Conservation (phyloP, 2,113 vertebrate species). For the Turnix velox region DNA sequence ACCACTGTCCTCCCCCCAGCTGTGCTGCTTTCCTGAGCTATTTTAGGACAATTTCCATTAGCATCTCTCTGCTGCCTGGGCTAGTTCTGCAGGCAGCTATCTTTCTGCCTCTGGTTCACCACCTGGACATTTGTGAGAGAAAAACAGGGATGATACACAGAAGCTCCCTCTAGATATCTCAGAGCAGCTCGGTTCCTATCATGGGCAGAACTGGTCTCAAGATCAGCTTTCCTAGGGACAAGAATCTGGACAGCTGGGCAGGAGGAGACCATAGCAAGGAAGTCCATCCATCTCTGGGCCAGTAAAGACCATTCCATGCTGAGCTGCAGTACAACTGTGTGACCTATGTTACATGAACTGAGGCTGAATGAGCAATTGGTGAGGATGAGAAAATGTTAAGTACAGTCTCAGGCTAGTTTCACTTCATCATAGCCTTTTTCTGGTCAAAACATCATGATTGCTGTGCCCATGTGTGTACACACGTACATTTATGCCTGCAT, state of each 20-base stretch:
- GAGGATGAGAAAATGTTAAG: not conserved
- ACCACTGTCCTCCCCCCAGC: not conserved
- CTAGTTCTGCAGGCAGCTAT: not conserved
- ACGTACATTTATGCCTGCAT: not conserved
- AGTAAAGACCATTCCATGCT: not conserved
- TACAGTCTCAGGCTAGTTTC: not conserved
- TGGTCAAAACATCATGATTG: not conserved
- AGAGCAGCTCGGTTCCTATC: not conserved
- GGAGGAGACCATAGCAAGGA: not conserved
- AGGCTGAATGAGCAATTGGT: not conserved
- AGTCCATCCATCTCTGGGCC: not conserved
- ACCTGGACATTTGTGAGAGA: not conserved
- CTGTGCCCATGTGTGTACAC: not conserved
- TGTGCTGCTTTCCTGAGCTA: not conserved
- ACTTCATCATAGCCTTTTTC: not conserved
- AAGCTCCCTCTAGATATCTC: not conserved
- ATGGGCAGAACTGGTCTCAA: not conserved
- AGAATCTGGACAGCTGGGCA: not conserved
- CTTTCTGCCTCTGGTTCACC: not conserved
- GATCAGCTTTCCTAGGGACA: not conserved
- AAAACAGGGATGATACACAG: rapidly evolving
- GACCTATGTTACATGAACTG: not conserved
- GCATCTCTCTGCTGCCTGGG: not conserved
- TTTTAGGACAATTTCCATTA: rapidly evolving
- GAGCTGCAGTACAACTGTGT: not conserved